Percentiles rank a stretch among this genome's conserved stretches.
Evolutionary conservation across 1,140 invertebrate genomes (phyloP).

Genomic region (Psilanteris sp.): DNA sequence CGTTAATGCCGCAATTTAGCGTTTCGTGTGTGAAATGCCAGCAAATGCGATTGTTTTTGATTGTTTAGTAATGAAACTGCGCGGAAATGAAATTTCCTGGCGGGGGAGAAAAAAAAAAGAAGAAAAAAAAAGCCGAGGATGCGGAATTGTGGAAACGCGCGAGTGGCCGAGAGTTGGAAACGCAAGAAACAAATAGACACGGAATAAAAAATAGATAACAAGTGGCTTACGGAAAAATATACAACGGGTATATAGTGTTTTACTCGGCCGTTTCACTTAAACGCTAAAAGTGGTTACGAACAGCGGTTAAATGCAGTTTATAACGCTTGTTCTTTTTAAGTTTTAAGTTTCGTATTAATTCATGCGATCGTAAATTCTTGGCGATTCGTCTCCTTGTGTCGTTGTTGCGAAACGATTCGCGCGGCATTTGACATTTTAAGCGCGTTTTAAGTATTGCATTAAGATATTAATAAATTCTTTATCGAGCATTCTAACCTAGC

Average conservation of each 20-base stretch:
- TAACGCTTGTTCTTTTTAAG: not conserved
- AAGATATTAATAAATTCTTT: no score
- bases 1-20: no score
- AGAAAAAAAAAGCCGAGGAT: no score
- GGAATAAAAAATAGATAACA: constrained; percentile 31
- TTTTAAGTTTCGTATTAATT: no score
- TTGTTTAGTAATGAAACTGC: constrained; percentile 13
- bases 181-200: constrained; percentile 14
- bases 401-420: no score
- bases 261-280: constrained; percentile 34
- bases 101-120: not conserved
- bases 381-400: no score
- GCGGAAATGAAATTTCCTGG: constrained; percentile 26
- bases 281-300: constrained; percentile 21
- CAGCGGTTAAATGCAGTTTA: constrained; percentile 21
- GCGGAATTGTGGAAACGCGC: constrained; percentile 22
- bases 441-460: no score
- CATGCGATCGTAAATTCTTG: no score
- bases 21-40: no score
- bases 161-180: constrained; percentile 16
- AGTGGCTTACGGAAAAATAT: constrained; percentile 9
- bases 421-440: no score
- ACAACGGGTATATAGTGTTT: constrained; percentile 9
- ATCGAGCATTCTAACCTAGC: no score
- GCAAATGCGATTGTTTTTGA: no score